These are phyloP conservation scores for Ctenicera cuprea DNA, from an alignment of 2,888 invertebrate species.

Conservation along the genomic window DNA sequence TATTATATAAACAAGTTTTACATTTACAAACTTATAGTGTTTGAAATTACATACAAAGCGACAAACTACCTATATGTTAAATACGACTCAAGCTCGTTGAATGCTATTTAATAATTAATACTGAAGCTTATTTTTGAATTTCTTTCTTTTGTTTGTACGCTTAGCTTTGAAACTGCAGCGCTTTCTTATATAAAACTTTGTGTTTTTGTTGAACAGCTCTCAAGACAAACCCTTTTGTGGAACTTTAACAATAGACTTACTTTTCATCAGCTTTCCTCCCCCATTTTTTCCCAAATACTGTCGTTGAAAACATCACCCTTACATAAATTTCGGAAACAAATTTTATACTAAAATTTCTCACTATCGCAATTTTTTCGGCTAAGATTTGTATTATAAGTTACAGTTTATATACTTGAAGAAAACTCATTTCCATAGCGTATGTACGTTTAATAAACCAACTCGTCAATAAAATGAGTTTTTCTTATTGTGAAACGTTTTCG, in stretches of 20 bases:
- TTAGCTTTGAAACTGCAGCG: constrained; percentile 6
- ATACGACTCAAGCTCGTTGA: too few relatives aligned
- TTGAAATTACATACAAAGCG: too few relatives aligned
- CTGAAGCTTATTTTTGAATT: background rate
- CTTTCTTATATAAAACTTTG: constrained; percentile 18
- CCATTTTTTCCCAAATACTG: background rate
- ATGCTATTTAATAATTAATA: constrained; percentile 2
- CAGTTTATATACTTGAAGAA: too few relatives aligned
- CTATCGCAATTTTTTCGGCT: background rate
- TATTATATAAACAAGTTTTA: too few relatives aligned
- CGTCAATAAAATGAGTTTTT: background rate
- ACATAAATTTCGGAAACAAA: background rate
- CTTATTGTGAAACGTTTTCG: too few relatives aligned
- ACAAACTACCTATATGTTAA: too few relatives aligned
- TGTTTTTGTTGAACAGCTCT: constrained; percentile 26
- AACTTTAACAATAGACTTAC: constrained; percentile 15
- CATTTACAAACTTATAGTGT: too few relatives aligned
- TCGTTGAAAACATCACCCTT: constrained; percentile 16
- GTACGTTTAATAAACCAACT: background rate
- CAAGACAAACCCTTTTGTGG: constrained; percentile 22
- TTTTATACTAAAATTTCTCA: constrained; percentile 1
- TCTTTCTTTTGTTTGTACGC: background rate
- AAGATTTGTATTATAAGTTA: too few relatives aligned
- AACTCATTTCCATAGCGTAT: too few relatives aligned
- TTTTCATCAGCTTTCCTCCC: constrained; percentile 20